A percentile compares a stretch with the other conserved stretches of the same genome.
These are phyloP conservation scores for Halcyon malimbica DNA, from an alignment of 2,113 vertebrate species.

Conservation along the genomic window DNA sequence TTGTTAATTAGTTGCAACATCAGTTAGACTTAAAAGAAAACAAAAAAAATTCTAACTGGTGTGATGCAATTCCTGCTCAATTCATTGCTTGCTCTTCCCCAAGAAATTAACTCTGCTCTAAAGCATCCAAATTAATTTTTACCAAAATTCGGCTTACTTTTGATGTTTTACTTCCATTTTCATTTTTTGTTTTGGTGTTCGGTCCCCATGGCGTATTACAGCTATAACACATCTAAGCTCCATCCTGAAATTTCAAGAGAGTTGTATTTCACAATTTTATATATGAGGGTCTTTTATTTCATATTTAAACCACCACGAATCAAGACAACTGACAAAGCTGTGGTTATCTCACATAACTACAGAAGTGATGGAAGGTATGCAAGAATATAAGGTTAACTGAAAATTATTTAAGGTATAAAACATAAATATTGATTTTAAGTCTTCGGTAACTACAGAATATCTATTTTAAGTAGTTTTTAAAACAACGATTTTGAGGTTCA, in stretches of 20 bases:
- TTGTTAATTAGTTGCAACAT: background rate
- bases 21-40: background rate
- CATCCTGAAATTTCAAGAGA: conserved; percentile 80
- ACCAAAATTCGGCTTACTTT: conserved; percentile 61
- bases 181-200: conserved; percentile 87
- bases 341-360: conserved; percentile 25
- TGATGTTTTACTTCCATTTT: conserved; percentile 89
- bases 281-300: background rate
- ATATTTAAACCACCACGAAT: background rate
- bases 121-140: background rate
- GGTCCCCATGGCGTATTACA: conserved; percentile 83
- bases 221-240: conserved; percentile 88
- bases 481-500: conserved; percentile 8
- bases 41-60: background rate
- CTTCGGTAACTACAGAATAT: conserved; percentile 14
- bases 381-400: conserved; percentile 49
- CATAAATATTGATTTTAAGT: conserved; percentile 33
- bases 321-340: background rate
- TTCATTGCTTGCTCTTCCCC: background rate
- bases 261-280: background rate
- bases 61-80: background rate
- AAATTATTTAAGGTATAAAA: conserved; percentile 24
- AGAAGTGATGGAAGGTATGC: conserved; percentile 13
- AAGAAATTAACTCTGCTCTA: background rate
- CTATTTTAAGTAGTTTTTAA: conserved; percentile 44